Evolutionary conservation across 2,888 invertebrate species (phyloP), one percentile per base, ranked within the genome.

Genomic region (Invenusta paracnida): DNA sequence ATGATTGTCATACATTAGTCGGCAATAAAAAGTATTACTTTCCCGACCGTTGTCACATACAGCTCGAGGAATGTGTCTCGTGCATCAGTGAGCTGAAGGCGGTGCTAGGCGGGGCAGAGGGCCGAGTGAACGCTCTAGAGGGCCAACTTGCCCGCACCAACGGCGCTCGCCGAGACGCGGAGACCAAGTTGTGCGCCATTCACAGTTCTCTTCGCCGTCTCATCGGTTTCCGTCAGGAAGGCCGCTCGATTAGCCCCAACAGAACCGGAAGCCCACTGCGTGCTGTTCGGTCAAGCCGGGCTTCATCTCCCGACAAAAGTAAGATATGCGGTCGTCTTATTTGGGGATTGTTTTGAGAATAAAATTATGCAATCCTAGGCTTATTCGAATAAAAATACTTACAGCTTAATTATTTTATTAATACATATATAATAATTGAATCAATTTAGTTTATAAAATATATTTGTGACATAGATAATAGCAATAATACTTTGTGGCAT

Each of bases 101-200:
- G 31, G 89, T 89, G 83, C 87, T 91, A 67, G 91, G 90, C 85
- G 91, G 90, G 1, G 89, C 93, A 95, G 66, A 97, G 95, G 95
- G 96, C 1, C 93, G 96, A 31, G 94, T 96, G 29, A 94, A 95
- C 86, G 95, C 96, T 13, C 92, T 97, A 13, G 96, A 97, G 89
- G 94, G 94, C 1, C 95, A 96, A 87, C 92, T 96, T 27, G 93
- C 94, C 23, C 89, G 91, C 73, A 88, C 90, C 25, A 91, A 91
- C 88, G 91, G 91, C 0, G 93, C 93, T 67, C 95, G 95, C 90
- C 94, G 96, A 85, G 96, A 96, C 88, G 93, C 94, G 0, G 97
- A 97, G 90, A 95, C 95, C 89, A 95, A 96, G 91, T 92, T 98
- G 86, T 94, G 94, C 88, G 95, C 95, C 85, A 94, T 97, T 5